Base-by-base conservation (phyloP, 2,888 invertebrate species). In the Sthenelais limicola region DNA sequence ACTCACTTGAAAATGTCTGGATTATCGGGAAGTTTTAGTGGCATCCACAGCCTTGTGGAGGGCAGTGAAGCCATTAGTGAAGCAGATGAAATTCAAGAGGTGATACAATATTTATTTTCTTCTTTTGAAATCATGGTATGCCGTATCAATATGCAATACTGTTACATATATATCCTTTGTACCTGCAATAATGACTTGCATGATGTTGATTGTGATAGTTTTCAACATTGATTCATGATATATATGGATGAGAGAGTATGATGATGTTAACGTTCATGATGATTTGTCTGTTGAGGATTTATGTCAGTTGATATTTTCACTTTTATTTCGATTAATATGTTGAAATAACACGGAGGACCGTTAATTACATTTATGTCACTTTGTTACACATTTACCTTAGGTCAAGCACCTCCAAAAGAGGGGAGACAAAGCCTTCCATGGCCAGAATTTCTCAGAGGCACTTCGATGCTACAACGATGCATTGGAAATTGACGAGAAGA, bases 401-500 rank as follows among this genome's bases (percentile, higher is more conserved):
- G 70, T 77, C 15, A 24, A 70, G n/a, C 54, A 56, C 26, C 51
- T 75, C 35, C 66, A 51, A 33, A 18, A 30, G n/a, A 78, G 74
- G 58, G 86, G 84, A 2, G 82, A 82, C 56, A 76, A 80, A 49
- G 83, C 84, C 9, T 78, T 84, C 18, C 74, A 80, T 43, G 76
- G 76, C 24, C 76, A 79, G 26, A 80, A 83, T 52, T 84, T 77
- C 62, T 68, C 58, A 1, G 81, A 81, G 21, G 85, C 86, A 4
- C 76, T 85, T 9, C 77, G 76, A 47, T 82, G 71, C 54, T 86
- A 83, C 72, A 81, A 81, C 73, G 85, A 86, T 68, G 85, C 85
- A 9, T 71, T 86, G 70, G 85, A 86, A 71, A 86, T 86, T 72
- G 85, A 86, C 74, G 83, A 82, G 32, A 78, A 77, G 30, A 83